Evolutionary conservation across 2,113 vertebrate genomes (phyloP), one percentile per base, ranked within the genome.

Genomic region (Baryphthengus martii): DNA sequence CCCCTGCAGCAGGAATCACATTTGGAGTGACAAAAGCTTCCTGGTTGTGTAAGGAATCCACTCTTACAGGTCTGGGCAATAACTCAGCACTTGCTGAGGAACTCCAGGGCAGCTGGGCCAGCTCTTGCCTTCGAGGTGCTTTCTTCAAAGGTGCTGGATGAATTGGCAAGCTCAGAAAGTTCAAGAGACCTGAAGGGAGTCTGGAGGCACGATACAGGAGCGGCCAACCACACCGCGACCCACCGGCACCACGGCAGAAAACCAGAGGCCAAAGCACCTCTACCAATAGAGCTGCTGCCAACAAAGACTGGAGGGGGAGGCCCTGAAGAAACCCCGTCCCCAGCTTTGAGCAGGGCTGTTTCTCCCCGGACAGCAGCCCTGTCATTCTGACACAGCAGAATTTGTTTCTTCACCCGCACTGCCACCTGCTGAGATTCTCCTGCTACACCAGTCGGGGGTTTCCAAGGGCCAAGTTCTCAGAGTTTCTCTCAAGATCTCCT

Each of bases 401-500:
- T 2, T 7, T 2, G 40, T 35, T 39, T 25, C 56, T 23, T 9
- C 16, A 9, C 7, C 74, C 12, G 44, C 16, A 44, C 78, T 20
- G 96, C 95, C 96, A 88, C 87, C 95, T 85, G 24, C 11, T 58
- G 94, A 2, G 29, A 20, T 0, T 31, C 29, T 10, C 1, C 29
- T 14, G 78, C 50, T 29, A 13, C 1, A 6, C 7, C 73, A 17
- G 13, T 1, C 2, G 13, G 13, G 7, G 11, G 3, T 3, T 26
- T 10, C 37, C 29, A 24, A 6, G 12, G 2, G 13, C 3, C 20
- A 10, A 8, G 6, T 17, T 29, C 2, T 1, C 28, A 7, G 45
- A 1, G 2, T 3, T 45, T 2, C 1, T 0, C 42, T 11, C 14
- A 1, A 11, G 5, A 5, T 18, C 13, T 1, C 19, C 19, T 3